Evolutionary conservation across 1,140 invertebrate species (phyloP).

Genomic region (Bactericera cockerelli): DNA sequence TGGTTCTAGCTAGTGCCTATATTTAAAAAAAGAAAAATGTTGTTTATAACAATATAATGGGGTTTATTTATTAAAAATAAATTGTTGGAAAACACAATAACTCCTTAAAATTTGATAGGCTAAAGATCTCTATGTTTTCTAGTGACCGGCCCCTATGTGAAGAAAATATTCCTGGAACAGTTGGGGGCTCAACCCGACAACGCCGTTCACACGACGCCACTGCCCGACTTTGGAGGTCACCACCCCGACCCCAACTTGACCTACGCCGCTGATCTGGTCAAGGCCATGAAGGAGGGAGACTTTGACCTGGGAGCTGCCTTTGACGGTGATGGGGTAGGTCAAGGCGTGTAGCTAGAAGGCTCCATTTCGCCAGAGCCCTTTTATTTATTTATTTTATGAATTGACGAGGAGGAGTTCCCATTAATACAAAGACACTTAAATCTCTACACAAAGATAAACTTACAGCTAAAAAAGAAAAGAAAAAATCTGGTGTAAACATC

Average conservation of each 20-base stretch:
- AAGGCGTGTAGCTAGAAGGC: background rate
- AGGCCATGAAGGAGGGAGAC: conserved; percentile 54
- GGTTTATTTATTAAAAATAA: too few relatives aligned
- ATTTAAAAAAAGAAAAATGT: too few relatives aligned
- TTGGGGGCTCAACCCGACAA: conserved; percentile 52
- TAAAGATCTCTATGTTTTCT: conserved; percentile 27
- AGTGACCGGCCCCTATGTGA: conserved; percentile 95
- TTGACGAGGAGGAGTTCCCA: too few relatives aligned
- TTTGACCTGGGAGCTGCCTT: conserved; percentile 96
- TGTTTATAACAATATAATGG: too few relatives aligned
- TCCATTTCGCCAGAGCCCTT: background rate
- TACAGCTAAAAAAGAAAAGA: too few relatives aligned
- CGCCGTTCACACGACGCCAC: conserved; percentile 51
- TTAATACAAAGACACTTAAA: too few relatives aligned
- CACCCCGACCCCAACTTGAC: conserved; percentile 99
- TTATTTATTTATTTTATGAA: too few relatives aligned
- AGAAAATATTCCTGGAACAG: conserved; percentile 74
- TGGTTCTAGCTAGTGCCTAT: too few relatives aligned
- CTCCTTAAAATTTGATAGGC: too few relatives aligned
- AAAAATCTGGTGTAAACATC: too few relatives aligned
- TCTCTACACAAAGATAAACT: too few relatives aligned
- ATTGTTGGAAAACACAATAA: too few relatives aligned
- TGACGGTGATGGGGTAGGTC: conserved; percentile 84
- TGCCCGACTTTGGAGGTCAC: conserved; percentile 89
- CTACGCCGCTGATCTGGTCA: conserved; percentile 77